Base-by-base conservation (phyloP, 92 coral and sea anemone genomes). In the Siderastrea siderea region DNA sequence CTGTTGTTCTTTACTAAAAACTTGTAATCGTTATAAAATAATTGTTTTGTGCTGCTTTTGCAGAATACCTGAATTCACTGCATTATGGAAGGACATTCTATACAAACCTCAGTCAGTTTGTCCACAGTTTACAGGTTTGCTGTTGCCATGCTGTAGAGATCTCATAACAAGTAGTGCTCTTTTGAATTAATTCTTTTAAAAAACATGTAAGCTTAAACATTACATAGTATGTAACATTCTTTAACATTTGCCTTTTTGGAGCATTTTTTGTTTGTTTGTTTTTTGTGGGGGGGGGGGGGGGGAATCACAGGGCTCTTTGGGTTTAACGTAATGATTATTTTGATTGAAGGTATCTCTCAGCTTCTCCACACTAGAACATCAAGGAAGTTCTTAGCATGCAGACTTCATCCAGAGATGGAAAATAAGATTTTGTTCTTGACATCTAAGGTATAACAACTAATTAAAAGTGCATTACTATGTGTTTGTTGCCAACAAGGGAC, bases 361-460 rank as follows among this genome's bases (percentile, higher is more conserved):
- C 91, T 97, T 68, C 88, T 97, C 19, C 71, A 87, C 63, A 85
- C 93, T 55, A 87, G 99, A 83, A 97, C 99, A 7, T 94, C 99
- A 4, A 87, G 99, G 74, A 97, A 95, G 86, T 97, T 93, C 60
- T 86, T 97, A 70, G 98, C 95, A 76, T 89, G 96, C 52, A 93
- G 99, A 53, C 95, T 97, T 12, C 96, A 98, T 52, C 99, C 98
- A 52, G 99, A 97, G 70, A 97, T 97, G 99, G 99, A 97, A 77
- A 97, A 97, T 86, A 97, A 95, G 91, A 97, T 97, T 64, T 68
- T 84, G 47, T 97, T 97, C 74, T 74, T 97, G 53, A 97, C 99
- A 43, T 95, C 99, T 51, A 97, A 97, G 92, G 98, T 95, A 90
- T 26, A 53, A 10, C 4, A 47, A 4, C 19, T 17, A 17, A 50